Base-by-base conservation (phyloP, 1,140 invertebrate species). In the Eueides isabella region DNA sequence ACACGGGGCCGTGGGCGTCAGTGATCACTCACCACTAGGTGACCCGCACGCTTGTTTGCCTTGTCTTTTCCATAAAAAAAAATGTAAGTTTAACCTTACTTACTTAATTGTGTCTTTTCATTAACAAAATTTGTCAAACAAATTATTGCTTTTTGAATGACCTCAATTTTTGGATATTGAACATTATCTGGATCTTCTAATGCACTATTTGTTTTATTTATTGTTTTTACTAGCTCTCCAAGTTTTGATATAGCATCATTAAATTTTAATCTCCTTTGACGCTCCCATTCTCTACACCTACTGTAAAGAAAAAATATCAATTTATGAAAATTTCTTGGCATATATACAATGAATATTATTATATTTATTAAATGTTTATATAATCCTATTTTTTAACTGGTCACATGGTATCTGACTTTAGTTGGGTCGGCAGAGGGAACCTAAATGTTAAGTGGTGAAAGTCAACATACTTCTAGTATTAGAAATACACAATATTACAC, bases 151-250 rank as follows among this genome's bases (percentile, higher is more conserved):
- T 89, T 90, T 75, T 92, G 89, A 7, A 92, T 78, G 30, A 92
- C 91, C 83, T 92, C 91, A 77, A 92, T 84, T 80, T 92, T 92
- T 38, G 91, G 87, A 75, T 85, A 90, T 69, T 90, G 88, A 9
- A 83, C 75, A 80, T 86, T 88, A 61, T 90, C 85, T 26, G 63
- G 29, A 26, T 85, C 83, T 68, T 79, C 82, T 72, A 74, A 82
- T 33, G 78, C 44, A 67, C 77, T 74, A 31, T 88, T 87, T 23
- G 82, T 78, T 79, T 87, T 92, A 64, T 82, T 83, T 35, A 90
- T 89, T 28, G 76, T 67, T 75, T 88, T 91, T 0, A 91, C 85
- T 55, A 91, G 70, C 70, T 92, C 86, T 67, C 89, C 90, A 30
- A 93, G 77, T 84, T 88, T 90, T 26, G 80, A 78, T 64, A 93